A percentile compares a stretch with the other conserved stretches of the same genome.
These are phyloP conservation scores for Enoplolaimus lenunculus DNA, from an alignment of 2,888 invertebrate species.

Conservation along the genomic window DNA sequence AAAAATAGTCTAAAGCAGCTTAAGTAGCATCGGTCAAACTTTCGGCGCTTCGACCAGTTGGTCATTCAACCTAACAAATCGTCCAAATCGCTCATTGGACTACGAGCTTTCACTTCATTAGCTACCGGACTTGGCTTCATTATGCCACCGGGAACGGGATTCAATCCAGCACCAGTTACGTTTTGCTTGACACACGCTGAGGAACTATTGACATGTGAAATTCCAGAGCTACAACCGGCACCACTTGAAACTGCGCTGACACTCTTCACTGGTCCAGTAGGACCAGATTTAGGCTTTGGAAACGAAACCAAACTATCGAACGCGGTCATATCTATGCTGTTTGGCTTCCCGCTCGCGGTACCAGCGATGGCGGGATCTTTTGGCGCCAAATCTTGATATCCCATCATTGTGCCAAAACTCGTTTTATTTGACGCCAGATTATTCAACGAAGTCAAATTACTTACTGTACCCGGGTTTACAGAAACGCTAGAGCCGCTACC, in stretches of 20 bases:
- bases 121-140: neutral
- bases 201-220: neutral
- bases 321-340: neutral
- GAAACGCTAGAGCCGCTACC: too few relatives aligned
- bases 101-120: neutral
- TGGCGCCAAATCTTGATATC: neutral
- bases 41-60: too few relatives aligned
- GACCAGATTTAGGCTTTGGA: neutral
- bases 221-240: neutral
- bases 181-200: neutral
- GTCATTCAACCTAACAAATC: neutral
- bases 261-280: neutral
- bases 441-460: neutral
- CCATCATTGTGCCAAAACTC: neutral
- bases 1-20: too few relatives aligned
- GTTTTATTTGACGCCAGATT: neutral
- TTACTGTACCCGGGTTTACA: neutral
- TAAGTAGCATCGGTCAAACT: too few relatives aligned
- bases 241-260: neutral
- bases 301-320: neutral
- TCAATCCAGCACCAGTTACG: neutral
- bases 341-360: too few relatives aligned
- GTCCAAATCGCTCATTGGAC: neutral
- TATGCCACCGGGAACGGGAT: neutral
- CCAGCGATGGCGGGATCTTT: too few relatives aligned